Percentiles rank a stretch among this genome's conserved stretches.
These are phyloP conservation scores for Arbacia lixula DNA, from an alignment of 53 echinoderm and acorn worm genomes.

Conservation along the genomic window DNA sequence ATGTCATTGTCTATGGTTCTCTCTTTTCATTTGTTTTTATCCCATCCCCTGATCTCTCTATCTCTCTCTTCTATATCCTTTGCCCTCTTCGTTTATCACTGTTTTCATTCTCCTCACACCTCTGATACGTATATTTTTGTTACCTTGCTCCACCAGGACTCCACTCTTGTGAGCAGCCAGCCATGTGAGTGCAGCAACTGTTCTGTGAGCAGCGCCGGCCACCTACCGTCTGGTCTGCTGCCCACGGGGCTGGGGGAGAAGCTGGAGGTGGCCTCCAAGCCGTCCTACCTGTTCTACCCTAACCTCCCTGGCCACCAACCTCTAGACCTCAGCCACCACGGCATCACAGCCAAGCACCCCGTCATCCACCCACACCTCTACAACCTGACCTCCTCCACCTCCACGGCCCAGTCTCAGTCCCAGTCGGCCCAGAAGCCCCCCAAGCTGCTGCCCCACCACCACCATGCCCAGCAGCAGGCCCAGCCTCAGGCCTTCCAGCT, in stretches of 20 bases:
- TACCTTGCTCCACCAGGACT: constrained; percentile 68
- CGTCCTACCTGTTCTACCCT: constrained; percentile 93
- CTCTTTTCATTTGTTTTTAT: too few species aligned
- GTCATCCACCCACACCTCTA: constrained; percentile 98
- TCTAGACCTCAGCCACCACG: constrained; percentile 95
- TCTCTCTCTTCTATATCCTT: background rate
- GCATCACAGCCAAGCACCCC: constrained; percentile 95
- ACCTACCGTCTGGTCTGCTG: constrained; percentile 61
- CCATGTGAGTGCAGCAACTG: constrained; percentile 92
- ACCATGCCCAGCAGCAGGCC: constrained; percentile 53
- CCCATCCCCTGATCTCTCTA: background rate
- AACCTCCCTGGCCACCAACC: constrained; percentile 94
- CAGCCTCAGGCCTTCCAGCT: constrained; percentile 75
- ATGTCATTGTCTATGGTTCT: too few species aligned
- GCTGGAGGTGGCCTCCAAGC: constrained; percentile 60
- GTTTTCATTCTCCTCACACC: too few species aligned
- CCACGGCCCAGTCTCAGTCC: too few species aligned
- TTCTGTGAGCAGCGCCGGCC: constrained; percentile 67
- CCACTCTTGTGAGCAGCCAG: constrained; percentile 54
- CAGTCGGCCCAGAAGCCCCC: constrained; percentile 53
- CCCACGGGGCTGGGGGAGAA: constrained; percentile 59
- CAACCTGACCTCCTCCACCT: constrained; percentile 85
- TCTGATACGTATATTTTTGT: too few species aligned
- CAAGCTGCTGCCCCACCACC: constrained; percentile 59
- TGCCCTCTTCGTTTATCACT: background rate